phyloP scores from a whole-genome alignment of 2,113 vertebrate genomes.

The Saguinus imperator region DNA sequence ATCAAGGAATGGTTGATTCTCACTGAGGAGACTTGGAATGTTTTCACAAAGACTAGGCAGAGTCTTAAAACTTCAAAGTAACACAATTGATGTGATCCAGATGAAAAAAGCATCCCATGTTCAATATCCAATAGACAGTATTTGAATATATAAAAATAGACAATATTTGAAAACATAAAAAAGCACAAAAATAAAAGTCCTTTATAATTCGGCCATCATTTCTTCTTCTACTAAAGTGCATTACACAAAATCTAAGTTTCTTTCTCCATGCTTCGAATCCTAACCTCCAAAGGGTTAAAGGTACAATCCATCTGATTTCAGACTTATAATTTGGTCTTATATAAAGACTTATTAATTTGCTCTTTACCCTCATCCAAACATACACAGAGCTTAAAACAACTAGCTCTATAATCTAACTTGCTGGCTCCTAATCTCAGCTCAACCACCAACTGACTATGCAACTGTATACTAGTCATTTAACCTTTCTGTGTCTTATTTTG shows the following conservation, averaged over 20 bases:
- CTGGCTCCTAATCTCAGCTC: neutral
- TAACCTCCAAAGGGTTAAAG: neutral
- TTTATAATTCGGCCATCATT: neutral
- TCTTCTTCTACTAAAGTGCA: neutral
- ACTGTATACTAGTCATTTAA: neutral
- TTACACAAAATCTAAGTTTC: neutral
- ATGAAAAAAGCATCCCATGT: neutral
- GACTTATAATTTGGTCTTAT: neutral
- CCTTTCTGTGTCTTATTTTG: neutral
- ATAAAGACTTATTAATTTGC: neutral
- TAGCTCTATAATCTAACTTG: neutral
- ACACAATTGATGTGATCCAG: neutral
- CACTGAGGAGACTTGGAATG: neutral
- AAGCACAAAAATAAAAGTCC: constrained; percentile 1
- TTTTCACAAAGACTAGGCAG: neutral
- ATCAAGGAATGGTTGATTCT: neutral
- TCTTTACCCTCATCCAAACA: neutral
- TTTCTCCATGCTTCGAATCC: neutral
- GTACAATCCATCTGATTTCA: neutral
- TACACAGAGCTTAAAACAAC: neutral
- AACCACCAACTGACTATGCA: neutral
- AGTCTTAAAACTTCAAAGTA: neutral
- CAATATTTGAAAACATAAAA: neutral
- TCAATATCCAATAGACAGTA: neutral
- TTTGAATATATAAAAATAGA: neutral